Conservation (phyloP, 23 tunicate genomes). For the Corella eumyota region DNA sequence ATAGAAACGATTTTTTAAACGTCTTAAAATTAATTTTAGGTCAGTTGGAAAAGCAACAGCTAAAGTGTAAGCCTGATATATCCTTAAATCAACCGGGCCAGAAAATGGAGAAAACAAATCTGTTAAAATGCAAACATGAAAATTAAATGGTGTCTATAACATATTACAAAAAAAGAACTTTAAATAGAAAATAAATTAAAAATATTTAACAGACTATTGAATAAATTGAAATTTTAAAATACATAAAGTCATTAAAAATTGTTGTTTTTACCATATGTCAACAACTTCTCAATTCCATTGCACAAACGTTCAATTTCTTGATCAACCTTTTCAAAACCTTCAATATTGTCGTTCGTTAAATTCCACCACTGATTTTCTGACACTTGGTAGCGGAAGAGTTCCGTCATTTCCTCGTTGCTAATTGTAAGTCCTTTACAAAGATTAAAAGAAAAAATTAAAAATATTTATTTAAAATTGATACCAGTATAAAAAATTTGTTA, state of each 20-base stretch:
- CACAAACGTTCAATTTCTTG: background rate
- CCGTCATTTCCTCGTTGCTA: constrained; percentile 4
- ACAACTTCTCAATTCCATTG: constrained; percentile 3
- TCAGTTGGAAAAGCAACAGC: constrained; percentile 51
- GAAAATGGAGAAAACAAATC: constrained; percentile 24
- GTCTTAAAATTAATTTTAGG: constrained; percentile 9
- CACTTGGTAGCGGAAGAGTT: background rate
- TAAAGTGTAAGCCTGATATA: constrained; percentile 18
- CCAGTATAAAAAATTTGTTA: too few species aligned
- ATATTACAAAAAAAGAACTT: too few species aligned
- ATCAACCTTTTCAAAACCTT: background rate
- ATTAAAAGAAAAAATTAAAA: background rate
- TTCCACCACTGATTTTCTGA: constrained; percentile 5
- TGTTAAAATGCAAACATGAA: background rate
- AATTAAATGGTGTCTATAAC: background rate
- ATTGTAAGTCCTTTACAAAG: constrained; percentile 6
- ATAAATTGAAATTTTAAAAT: too few species aligned
- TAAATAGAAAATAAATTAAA: background rate
- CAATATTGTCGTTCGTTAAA: background rate
- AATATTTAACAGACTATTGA: too few species aligned
- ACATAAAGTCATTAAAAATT: too few species aligned
- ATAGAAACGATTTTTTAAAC: constrained; percentile 26
- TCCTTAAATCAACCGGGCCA: constrained; percentile 20
- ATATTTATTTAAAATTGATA: too few species aligned
- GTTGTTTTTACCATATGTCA: constrained; percentile 2